Conservation (phyloP, 2,113 vertebrate genomes). For the Coptodon bakossiorum region DNA sequence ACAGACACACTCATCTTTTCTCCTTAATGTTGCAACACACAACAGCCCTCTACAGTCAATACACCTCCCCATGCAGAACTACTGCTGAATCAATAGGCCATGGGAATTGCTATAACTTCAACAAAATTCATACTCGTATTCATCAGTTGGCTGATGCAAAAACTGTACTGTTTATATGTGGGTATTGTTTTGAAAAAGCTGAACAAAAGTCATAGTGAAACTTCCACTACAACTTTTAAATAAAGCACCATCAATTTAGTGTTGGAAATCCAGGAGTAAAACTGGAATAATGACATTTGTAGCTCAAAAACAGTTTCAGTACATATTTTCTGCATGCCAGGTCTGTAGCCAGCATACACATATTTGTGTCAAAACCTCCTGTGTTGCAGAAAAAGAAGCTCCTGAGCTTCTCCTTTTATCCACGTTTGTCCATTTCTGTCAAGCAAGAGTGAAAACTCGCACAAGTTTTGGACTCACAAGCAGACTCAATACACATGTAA, state of each 20-base stretch:
- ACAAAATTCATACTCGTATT: neutral
- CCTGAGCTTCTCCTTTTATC: neutral
- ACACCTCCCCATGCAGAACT: conserved; percentile 46
- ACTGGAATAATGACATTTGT: neutral
- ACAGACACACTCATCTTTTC: conserved; percentile 67
- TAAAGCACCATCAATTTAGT: neutral
- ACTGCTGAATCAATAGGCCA: conserved; percentile 35
- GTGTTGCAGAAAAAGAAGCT: neutral
- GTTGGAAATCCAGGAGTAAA: neutral
- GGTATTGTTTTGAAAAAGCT: neutral
- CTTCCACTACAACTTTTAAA: neutral
- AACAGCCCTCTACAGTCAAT: conserved; percentile 52
- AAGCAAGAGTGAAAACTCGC: neutral
- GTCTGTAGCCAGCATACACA: neutral
- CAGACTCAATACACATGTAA: neutral
- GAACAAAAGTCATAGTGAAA: neutral
- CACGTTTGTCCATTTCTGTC: neutral
- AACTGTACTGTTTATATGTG: neutral
- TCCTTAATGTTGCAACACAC: conserved; percentile 51
- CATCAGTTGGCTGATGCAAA: neutral
- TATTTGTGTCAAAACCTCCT: neutral
- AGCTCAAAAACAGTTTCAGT: neutral
- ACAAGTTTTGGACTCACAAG: neutral
- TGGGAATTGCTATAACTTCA: neutral
- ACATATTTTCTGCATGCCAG: neutral